Conservation (phyloP, 2,113 vertebrate genomes). For the Gallinago paraguaiae region DNA sequence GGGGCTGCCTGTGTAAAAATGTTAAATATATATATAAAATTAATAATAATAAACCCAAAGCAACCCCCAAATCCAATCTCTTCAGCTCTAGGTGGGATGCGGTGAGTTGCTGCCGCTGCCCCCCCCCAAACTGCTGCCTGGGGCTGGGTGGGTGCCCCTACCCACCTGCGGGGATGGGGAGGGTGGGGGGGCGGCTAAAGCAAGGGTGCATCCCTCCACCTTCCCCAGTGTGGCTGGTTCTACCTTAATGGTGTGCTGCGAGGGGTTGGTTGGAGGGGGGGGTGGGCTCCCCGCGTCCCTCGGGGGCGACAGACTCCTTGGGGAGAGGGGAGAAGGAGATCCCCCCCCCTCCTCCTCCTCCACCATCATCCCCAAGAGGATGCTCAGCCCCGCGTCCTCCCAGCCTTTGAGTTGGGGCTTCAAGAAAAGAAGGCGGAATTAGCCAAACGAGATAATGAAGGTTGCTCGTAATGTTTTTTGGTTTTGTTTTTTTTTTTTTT, state of each 20-base stretch:
- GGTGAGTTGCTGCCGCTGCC: neutral
- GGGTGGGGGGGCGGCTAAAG: accelerated
- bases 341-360: too few relatives aligned
- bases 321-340: neutral
- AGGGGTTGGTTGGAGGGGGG: neutral
- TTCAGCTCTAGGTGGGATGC: neutral
- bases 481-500: neutral
- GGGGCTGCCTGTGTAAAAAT: neutral
- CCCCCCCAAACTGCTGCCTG: neutral
- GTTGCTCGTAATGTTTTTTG: conserved; percentile 62
- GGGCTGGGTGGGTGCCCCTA: neutral
- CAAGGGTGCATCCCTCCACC: neutral
- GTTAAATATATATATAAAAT: too few relatives aligned
- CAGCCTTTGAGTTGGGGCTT: neutral
- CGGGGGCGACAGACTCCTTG: neutral
- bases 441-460: conserved; percentile 62
- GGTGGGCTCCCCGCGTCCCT: neutral
- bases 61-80: neutral
- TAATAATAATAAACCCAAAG: too few relatives aligned
- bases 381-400: neutral
- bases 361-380: neutral
- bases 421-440: conserved; percentile 29
- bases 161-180: neutral
- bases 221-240: accelerated
- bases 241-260: accelerated